phyloP scores from a whole-genome alignment of 2,797 vertebrate species.

The Limnodromus scolopaceus region DNA sequence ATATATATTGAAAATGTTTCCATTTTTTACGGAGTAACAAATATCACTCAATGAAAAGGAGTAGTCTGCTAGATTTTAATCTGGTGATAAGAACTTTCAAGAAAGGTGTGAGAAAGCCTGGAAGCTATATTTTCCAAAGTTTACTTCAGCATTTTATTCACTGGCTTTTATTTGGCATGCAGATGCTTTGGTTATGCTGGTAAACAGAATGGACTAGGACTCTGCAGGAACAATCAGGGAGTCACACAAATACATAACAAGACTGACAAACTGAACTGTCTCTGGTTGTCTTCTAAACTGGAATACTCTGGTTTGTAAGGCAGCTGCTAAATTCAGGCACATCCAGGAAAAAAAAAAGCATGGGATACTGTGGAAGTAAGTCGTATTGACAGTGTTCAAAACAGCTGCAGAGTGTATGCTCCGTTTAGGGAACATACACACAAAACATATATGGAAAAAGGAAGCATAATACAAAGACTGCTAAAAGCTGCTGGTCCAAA shows the following conservation, averaged over 20 bases:
- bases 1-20: not conserved
- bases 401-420: not conserved
- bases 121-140: not conserved
- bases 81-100: not conserved
- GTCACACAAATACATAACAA: not conserved
- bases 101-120: not conserved
- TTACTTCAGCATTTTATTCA: not conserved
- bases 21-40: not conserved
- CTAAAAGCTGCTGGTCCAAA: not conserved
- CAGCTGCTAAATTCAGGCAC: not conserved
- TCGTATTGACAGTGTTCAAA: not conserved
- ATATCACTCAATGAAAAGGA: not conserved
- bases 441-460: not conserved
- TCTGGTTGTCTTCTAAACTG: not conserved
- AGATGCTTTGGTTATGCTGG: not conserved
- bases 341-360: not conserved
- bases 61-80: not conserved
- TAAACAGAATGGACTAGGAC: not conserved
- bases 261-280: not conserved
- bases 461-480: not conserved
- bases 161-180: not conserved
- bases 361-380: not conserved
- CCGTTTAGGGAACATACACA: not conserved
- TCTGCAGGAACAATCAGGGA: not conserved
- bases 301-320: not conserved